Base-by-base conservation (phyloP, 2,888 invertebrate genomes). In the Ceraclea dissimilis region DNA sequence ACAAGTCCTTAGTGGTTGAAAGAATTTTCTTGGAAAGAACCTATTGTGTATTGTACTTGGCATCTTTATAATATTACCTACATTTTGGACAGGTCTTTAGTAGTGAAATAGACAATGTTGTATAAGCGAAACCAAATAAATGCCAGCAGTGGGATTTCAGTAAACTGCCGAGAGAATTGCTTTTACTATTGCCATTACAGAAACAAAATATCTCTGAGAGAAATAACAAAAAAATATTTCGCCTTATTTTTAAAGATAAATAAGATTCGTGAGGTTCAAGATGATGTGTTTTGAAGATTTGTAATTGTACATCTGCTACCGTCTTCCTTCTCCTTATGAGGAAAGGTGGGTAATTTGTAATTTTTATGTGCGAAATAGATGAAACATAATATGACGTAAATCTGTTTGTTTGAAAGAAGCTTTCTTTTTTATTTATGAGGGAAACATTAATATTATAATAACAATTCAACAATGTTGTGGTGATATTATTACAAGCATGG, bases 281-380 rank as follows among this genome's bases (percentile, higher is more conserved):
- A 39, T 39, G 5, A 13, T 39, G 39, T 39, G 39, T 39, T 39
- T 39, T 39, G 39, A 39, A 39, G 39, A 13, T 39, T 39, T 39
- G 39, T 39, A 39, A 39, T 39, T 39, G 39, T 39, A 39, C 39
- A 39, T 39, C 39, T 39, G 39, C 39, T 39, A 4, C 39, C 39
- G 5, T 39, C 16, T 39, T 16, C 16, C 39, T 39, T 39, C 26
- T 39, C 13, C 8, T 39, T 39, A 39, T 39, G 39, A 39, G 13
- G 13, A 39, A 39, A 39, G 39, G 39, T 39, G 39, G 39, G 13
- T 16, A 39, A 39, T 39, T 39, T 39, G 39, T 39, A 39, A 39
- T 39, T 39, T 39, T 39, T 39, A 39, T 39, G 13, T 13, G 39
- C 39, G 13, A 16, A 13, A 39, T 39, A 39, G 39, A 39, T 39